phyloP scores from a whole-genome alignment of 2,888 invertebrate species.

The Tetanocera ferruginea region DNA sequence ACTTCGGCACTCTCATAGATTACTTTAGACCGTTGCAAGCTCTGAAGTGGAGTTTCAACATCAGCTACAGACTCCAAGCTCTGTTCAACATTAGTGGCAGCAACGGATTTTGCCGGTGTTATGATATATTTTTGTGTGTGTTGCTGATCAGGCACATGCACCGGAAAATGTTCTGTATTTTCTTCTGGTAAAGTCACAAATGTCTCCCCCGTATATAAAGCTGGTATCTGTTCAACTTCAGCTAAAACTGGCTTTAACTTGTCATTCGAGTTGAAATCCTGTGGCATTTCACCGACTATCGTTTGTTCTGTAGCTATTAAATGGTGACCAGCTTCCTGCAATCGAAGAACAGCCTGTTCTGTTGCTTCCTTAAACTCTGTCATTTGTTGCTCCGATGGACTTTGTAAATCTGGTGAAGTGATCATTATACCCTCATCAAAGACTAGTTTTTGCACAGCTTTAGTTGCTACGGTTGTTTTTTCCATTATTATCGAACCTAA shows the following conservation, averaged over 20 bases:
- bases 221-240: constrained; percentile 67
- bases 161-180: constrained; percentile 74
- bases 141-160: constrained; percentile 71
- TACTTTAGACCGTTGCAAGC: constrained; percentile 71
- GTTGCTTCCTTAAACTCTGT: constrained; percentile 62
- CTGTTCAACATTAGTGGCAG: constrained; percentile 74
- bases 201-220: constrained; percentile 74
- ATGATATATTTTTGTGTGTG: constrained; percentile 74
- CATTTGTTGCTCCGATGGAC: constrained; percentile 74
- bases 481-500: constrained; percentile 2
- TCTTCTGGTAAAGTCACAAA: constrained; percentile 77
- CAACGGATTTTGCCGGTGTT: constrained; percentile 74
- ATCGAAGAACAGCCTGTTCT: constrained; percentile 54
- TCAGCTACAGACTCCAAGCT: constrained; percentile 72
- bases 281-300: background rate
- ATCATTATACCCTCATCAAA: constrained; percentile 74
- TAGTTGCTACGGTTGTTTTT: constrained; percentile 26
- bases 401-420: constrained; percentile 76
- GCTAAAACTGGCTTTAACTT: background rate
- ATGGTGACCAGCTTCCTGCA: constrained; percentile 68
- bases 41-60: constrained; percentile 44
- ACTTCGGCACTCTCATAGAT: constrained; percentile 72
- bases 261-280: background rate
- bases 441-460: constrained; percentile 68
- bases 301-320: constrained; percentile 11